Base-by-base conservation (phyloP, 2,113 vertebrate genomes). In the Oncorhynchus masou region DNA sequence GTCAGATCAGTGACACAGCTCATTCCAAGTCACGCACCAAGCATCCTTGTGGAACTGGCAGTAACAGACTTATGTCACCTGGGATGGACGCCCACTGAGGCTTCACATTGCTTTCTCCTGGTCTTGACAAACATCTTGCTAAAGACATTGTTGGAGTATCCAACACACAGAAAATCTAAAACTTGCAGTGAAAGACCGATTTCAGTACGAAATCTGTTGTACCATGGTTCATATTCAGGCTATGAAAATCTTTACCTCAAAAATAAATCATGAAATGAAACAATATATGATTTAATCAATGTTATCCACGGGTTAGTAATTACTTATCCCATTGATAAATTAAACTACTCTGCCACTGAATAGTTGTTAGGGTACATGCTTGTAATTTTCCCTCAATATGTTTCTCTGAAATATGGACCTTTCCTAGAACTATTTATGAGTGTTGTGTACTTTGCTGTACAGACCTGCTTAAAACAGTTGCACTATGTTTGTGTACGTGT, bases 321-420 rank as follows among this genome's bases (percentile, higher is more conserved):
- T 66, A 76, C 83, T 57, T 71, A 69, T 77, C 75, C 82, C 77
- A 68, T 62, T 45, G 39, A 45, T 11, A 45, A 77, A 74, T 77
- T 79, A 71, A 83, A 62, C 59, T 62, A 22, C 59, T 62, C 9
- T 22, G n/a, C 22, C n/a, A 62, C 82, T 65, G 59, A 22, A 3
- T 51, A 75, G 79, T 48, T 20, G 29, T 57, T 68, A 22, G 19
- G 5, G 72, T 60, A 57, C 73, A 68, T 54, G 25, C 79, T 84
- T 78, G 75, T 76, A 70, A 79, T 79, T 82, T 85, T 83, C 83
- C 76, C 12, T 6, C 79, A 73, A 70, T 62, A 27, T 45, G 19
- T 86, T 83, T 84, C 66, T 64, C 48, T 67, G 67, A 13, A 70
- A 73, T 84, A 82, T 69, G 78, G 79, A 81, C 73, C 76, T 81